These are phyloP conservation scores for Benthosema pterotum DNA, from an alignment of 2,797 vertebrate species.

Conservation along the genomic window DNA sequence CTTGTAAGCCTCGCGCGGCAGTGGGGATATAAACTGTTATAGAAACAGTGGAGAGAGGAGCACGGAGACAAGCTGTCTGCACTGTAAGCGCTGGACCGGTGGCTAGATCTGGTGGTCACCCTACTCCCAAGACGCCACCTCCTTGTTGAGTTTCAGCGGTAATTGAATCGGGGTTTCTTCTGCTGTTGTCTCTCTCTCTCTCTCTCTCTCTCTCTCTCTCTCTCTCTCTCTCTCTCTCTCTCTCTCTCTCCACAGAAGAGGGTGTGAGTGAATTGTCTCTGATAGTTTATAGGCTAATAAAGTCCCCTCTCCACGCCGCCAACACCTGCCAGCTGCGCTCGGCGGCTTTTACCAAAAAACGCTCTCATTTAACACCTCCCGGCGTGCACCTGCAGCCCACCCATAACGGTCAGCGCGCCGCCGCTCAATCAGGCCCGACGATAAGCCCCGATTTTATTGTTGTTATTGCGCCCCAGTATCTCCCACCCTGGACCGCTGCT, in stretches of 20 bases:
- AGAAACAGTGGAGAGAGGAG: no score
- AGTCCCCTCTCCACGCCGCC: constrained; percentile 57
- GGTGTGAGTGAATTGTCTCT: constrained; percentile 61
- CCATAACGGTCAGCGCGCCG: constrained; percentile 37
- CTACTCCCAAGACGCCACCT: constrained; percentile 39
- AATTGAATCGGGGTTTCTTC: constrained; percentile 56
- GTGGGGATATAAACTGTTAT: no score
- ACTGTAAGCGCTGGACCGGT: no score
- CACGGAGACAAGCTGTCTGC: no score
- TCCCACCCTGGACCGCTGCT: constrained; percentile 5
- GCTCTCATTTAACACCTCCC: constrained; percentile 62
- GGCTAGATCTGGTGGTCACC: no score
- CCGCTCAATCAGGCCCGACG: constrained; percentile 32
- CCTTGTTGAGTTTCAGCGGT: constrained; percentile 45
- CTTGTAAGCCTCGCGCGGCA: no score
- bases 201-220: no score
- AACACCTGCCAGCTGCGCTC: constrained; percentile 74
- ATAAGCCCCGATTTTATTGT: constrained; percentile 13
- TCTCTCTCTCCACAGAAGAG: constrained; percentile 47
- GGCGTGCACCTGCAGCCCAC: constrained; percentile 67
- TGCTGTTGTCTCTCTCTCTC: no score
- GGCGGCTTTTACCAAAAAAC: constrained; percentile 54
- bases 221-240: no score
- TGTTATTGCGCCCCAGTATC: constrained; percentile 3
- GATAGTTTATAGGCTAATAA: constrained; percentile 76